Conservation (phyloP, 1,140 invertebrate species). For the Aphelinus certus region DNA sequence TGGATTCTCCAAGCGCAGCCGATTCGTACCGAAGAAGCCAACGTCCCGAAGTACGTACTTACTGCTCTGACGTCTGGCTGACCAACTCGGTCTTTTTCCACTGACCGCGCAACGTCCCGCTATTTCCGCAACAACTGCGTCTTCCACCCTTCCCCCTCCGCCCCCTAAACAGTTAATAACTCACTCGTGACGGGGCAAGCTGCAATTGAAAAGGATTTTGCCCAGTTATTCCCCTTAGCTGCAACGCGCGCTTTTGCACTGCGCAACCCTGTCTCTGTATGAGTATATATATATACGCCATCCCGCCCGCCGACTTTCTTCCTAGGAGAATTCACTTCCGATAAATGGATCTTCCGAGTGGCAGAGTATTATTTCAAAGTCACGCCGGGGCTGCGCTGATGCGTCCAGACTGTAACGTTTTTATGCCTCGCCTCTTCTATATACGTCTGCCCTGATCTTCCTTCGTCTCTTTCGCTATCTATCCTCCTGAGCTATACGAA, state of each 20-base stretch:
- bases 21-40: too few relatives aligned
- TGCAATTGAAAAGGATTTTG: neutral
- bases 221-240: too few relatives aligned
- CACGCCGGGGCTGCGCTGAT: neutral
- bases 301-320: neutral
- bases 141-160: too few relatives aligned
- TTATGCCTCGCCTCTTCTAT: conserved; percentile 1
- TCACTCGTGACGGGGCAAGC: neutral
- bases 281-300: conserved; percentile 8
- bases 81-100: too few relatives aligned
- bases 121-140: too few relatives aligned
- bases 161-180: neutral
- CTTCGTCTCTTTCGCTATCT: neutral
- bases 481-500: neutral
- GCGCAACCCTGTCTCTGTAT: too few relatives aligned
- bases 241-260: too few relatives aligned
- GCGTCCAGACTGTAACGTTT: neutral
- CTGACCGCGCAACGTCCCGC: too few relatives aligned
- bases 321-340: conserved; percentile 26
- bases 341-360: conserved; percentile 25
- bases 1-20: too few relatives aligned
- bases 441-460: neutral
- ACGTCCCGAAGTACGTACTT: too few relatives aligned
- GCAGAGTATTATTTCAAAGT: conserved; percentile 17
- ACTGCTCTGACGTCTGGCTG: too few relatives aligned